A percentile compares a stretch with the other conserved stretches of the same genome.
Conservation (phyloP, 2,888 invertebrate species). For the Tanaodytes sp. region DNA sequence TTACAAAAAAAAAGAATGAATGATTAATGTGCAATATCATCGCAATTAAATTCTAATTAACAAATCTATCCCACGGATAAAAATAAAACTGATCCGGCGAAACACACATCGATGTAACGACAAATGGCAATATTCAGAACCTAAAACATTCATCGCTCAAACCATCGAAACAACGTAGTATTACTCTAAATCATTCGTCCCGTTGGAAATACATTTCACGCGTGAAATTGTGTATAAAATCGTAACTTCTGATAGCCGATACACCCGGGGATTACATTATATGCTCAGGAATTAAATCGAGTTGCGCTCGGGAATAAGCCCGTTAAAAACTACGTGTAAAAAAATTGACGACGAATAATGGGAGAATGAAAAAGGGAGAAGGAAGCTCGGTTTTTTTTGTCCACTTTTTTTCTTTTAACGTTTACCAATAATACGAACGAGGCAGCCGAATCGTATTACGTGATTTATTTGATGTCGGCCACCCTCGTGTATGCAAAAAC, state of each 20-base stretch:
- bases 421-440: slow-evolving; percentile 59
- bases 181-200: slow-evolving; percentile 25
- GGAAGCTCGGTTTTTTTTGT: too few relatives aligned
- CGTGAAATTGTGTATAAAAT: slow-evolving; percentile 32
- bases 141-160: slow-evolving; percentile 30
- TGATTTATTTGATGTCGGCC: slow-evolving; percentile 69
- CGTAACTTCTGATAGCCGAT: slow-evolving; percentile 34
- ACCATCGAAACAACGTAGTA: slow-evolving; percentile 16
- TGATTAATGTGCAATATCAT: too few relatives aligned
- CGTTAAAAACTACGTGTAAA: slow-evolving; percentile 10
- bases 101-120: slow-evolving; percentile 20
- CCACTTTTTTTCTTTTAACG: slow-evolving; percentile 61
- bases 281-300: slow-evolving; percentile 36
- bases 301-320: slow-evolving; percentile 15
- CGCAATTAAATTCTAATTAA: too few relatives aligned
- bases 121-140: slow-evolving; percentile 20
- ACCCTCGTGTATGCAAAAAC: slow-evolving; percentile 46
- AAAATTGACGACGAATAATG: background rate
- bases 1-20: too few relatives aligned
- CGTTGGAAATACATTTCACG: slow-evolving; percentile 28
- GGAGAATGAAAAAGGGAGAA: too few relatives aligned
- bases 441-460: slow-evolving; percentile 66
- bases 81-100: too few relatives aligned
- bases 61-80: too few relatives aligned
- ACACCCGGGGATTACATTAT: slow-evolving; percentile 5